Evolutionary conservation across 2,888 invertebrate species (phyloP), one percentile per base, ranked within the genome.

Genomic region (Leptinotarsa rubiginosa): DNA sequence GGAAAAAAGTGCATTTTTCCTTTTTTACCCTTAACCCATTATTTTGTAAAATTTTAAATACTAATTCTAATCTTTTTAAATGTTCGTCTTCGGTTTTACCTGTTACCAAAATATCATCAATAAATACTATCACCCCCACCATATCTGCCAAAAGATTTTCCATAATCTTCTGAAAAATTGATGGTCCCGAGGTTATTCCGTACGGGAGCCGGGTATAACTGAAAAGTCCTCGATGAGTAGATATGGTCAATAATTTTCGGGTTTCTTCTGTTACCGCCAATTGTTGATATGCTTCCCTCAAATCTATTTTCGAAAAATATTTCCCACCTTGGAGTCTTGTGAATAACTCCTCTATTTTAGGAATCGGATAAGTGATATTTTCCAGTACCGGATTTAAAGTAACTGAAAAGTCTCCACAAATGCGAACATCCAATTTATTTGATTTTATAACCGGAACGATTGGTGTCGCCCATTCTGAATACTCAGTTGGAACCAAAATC

Each of bases 331-430:
- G 65, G 15, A 75, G n/a, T 22, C 13, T 47, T 15, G 72, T 59
- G 62, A 77, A 77, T 31, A 77, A 59, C 25, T 77, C 70, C 15
- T 75, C 31, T 25, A 25, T 25, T 54, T 25, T 70, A 25, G 73
- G 73, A 5, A 73, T 25, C 0, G 76, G 76, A 41, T 76, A 71
- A 64, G 68, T 31, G 16, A 54, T 47, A 5, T 67, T 52, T 25
- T 71, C 54, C 7, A 74, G 4, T 10, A 22, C 5, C 16, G 47
- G 52, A 65, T 79, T 80, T n/a, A 80, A 18, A 0, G 76, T 76
- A 13, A 78, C 49, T 65, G 80, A 81, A 72, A 78, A 85, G 76
- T 87, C 85, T 0, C 83, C 85, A 69, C 86, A 86, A 12, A 80
- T 81, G 25, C 83, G 71, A 3, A 85, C 76, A 5, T 68, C 47